phyloP scores from a whole-genome alignment of 1,140 invertebrate genomes.

The Acromyrmex charruanus region DNA sequence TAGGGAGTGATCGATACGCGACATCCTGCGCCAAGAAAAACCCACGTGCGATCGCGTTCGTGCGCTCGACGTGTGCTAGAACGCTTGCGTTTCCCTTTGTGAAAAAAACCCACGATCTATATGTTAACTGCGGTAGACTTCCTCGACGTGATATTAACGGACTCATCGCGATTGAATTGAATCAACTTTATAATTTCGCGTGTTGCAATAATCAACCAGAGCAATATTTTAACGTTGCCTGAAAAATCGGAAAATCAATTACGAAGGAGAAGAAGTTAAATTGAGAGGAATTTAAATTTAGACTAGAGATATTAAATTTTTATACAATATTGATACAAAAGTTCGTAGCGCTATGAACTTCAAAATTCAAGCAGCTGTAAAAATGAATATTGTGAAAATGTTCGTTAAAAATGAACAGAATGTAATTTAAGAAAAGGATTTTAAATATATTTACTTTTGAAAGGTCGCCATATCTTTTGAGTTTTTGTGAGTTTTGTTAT shows the following conservation, averaged over 20 bases:
- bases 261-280: neutral
- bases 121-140: constrained; percentile 71
- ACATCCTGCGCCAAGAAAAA: constrained; percentile 60
- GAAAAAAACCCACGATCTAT: constrained; percentile 71
- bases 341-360: too few relatives aligned
- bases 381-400: too few relatives aligned
- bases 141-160: constrained; percentile 26
- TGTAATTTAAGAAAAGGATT: too few relatives aligned
- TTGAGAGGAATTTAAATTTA: constrained; percentile 4
- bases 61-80: neutral
- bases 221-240: neutral
- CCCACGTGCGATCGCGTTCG: constrained; percentile 63
- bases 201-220: neutral
- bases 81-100: neutral
- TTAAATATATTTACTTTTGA: too few relatives aligned
- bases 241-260: neutral
- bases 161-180: constrained; percentile 25
- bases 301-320: neutral
- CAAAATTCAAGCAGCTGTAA: too few relatives aligned
- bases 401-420: too few relatives aligned
- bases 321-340: too few relatives aligned
- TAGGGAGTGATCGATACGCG: constrained; percentile 69
- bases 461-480: too few relatives aligned
- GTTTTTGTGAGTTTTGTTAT: too few relatives aligned
- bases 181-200: neutral